Base-by-base conservation (phyloP, 1,140 invertebrate species). In the Hydropsyche tenuis region DNA sequence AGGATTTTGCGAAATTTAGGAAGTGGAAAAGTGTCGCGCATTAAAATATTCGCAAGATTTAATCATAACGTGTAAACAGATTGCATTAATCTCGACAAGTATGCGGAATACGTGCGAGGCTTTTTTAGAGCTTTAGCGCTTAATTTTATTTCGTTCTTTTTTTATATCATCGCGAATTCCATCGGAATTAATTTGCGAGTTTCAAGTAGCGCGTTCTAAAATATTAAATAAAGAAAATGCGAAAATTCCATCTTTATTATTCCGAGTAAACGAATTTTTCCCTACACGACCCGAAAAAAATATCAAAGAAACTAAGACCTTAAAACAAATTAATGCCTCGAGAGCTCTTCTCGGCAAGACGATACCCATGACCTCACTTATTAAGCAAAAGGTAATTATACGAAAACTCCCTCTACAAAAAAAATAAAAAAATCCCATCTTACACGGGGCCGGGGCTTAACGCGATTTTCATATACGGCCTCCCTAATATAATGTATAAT, bases 41-140 rank as follows among this genome's bases (percentile, higher is more conserved):
- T 48, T 48, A 48, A 48, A 48, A 48, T 48, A 16, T 48, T 16
- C 14, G 45, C 45, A 48, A 56, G 51, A 56, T 56, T 56, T 56
- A 37, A 37, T 37, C 30, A 37, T 56, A 23, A 23, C 51, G 51
- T 56, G 22, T 11, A 56, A 56, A 56, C 11, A 22, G 22, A 22
- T 56, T 56, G 51, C 22, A 20, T 20, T 56, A 56, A 56, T 56
- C 51, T 56, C 51, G 51, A 56, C 51, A 56, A 56, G 12, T 56
- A 56, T 56, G 51, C 51, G 18, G 12, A 56, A 18, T 56, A 23
- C 51, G 51, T 56, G 22, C 1, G 20, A 56, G 9, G 9, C 30
- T 4, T 37, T 37, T 37, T 37, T 37, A 37, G 9, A 37, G 30
- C 30, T 9, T 37, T 9, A 9, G 9, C 30, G 30, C 30, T 37